These are phyloP conservation scores for Reticulitermes lucifugus DNA, from an alignment of 2,888 invertebrate species.

Conservation along the genomic window DNA sequence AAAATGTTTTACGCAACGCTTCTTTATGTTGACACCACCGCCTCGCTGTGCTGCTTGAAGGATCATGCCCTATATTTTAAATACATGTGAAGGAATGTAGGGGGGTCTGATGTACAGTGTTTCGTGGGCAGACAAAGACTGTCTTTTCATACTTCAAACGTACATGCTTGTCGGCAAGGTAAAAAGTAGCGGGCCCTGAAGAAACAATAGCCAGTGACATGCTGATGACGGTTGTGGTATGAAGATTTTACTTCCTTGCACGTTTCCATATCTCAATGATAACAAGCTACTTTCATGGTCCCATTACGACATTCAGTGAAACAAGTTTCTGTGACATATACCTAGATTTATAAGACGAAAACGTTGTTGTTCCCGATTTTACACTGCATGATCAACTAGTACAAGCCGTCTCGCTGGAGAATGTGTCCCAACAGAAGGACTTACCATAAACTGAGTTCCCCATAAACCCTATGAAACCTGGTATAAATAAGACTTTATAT, in stretches of 20 bases:
- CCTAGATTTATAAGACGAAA: neutral
- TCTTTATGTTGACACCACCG: neutral
- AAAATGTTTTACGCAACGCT: neutral
- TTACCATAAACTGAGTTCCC: neutral
- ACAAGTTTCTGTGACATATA: neutral
- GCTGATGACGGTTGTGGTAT: neutral
- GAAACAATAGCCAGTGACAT: neutral
- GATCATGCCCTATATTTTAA: conserved; percentile 9
- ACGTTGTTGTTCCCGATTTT: neutral
- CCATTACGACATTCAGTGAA: conserved; percentile 21
- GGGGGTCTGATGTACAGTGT: neutral
- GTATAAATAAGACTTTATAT: conserved; percentile 8
- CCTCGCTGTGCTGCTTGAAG: neutral
- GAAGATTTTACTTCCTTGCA: neutral
- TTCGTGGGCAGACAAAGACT: neutral
- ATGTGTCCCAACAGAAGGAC: neutral
- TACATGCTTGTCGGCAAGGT: conserved; percentile 12
- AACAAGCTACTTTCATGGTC: neutral
- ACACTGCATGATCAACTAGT: neutral
- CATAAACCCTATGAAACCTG: neutral
- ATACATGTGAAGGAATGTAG: conserved; percentile 18
- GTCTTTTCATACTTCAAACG: conserved; percentile 3
- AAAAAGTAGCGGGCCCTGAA: neutral
- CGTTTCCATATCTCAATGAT: neutral
- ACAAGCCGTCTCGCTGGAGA: neutral